phyloP scores from a whole-genome alignment of 2,797 vertebrate genomes.

The Ceryle rudis region DNA sequence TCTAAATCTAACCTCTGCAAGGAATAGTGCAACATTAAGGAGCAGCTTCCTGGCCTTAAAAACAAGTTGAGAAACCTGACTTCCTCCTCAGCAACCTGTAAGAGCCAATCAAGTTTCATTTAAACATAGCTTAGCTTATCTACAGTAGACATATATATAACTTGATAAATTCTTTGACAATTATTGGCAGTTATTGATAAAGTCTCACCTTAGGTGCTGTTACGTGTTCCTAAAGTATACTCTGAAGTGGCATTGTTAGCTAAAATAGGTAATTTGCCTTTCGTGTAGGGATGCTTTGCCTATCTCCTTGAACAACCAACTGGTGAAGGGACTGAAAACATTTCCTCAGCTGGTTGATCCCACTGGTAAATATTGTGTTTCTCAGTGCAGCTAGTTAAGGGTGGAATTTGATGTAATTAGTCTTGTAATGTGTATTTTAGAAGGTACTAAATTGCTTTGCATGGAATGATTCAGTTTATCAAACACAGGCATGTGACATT shows the following conservation, averaged over 20 bases:
- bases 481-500: neutral
- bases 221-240: neutral
- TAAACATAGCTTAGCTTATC: neutral
- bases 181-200: neutral
- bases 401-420: neutral
- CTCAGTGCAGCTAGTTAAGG: neutral
- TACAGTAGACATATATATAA: neutral
- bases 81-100: neutral
- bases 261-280: neutral
- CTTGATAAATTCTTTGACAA: neutral
- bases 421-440: neutral
- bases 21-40: neutral
- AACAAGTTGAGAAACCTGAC: neutral
- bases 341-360: neutral
- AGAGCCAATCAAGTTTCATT: neutral
- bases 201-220: neutral
- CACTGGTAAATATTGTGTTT: neutral
- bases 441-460: neutral
- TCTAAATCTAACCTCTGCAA: neutral
- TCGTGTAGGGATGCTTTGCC: neutral
- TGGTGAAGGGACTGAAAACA: neutral
- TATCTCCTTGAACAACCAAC: neutral
- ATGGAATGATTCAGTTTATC: neutral
- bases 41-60: neutral
- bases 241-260: neutral